Percentiles rank a stretch among this genome's conserved stretches.
Conservation (phyloP, 2,113 vertebrate species). For the Carollia perspicillata region DNA sequence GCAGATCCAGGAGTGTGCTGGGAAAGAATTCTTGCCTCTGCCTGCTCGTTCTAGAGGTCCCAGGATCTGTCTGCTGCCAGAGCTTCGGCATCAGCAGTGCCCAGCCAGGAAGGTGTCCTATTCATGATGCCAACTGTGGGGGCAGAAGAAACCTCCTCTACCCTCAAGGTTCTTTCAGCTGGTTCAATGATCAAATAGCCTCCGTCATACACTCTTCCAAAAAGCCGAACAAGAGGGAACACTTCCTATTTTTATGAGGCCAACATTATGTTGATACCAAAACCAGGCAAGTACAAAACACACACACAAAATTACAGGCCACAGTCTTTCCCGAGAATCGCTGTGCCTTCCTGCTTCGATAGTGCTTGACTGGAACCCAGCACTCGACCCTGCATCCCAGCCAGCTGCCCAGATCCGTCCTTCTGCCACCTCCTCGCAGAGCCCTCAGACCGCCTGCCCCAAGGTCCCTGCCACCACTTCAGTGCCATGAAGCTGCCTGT, state of each 20-base stretch:
- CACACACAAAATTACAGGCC: neutral
- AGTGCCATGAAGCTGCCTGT: too few relatives aligned
- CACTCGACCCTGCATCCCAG: too few relatives aligned
- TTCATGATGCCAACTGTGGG: neutral
- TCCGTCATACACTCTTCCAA: neutral
- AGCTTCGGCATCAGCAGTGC: neutral
- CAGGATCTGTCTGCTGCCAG: neutral
- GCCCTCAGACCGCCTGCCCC: too few relatives aligned
- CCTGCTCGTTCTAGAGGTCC: neutral
- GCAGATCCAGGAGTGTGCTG: neutral
- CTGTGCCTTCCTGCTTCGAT: too few relatives aligned
- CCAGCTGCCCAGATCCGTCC: too few relatives aligned
- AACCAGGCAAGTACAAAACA: neutral
- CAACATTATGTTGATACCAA: neutral
- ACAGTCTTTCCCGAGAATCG: neutral
- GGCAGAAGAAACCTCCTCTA: neutral
- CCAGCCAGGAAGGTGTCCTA: neutral
- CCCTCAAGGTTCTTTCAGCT: neutral
- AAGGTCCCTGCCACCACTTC: too few relatives aligned
- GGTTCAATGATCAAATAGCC: too few relatives aligned
- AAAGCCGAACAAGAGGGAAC: neutral
- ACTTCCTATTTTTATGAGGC: neutral
- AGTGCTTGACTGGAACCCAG: too few relatives aligned
- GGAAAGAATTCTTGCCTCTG: neutral
- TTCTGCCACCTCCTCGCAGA: too few relatives aligned